A percentile compares a stretch with the other conserved stretches of the same genome.
Conservation (phyloP, 1,140 invertebrate genomes). For the Drosophila ambigua region DNA sequence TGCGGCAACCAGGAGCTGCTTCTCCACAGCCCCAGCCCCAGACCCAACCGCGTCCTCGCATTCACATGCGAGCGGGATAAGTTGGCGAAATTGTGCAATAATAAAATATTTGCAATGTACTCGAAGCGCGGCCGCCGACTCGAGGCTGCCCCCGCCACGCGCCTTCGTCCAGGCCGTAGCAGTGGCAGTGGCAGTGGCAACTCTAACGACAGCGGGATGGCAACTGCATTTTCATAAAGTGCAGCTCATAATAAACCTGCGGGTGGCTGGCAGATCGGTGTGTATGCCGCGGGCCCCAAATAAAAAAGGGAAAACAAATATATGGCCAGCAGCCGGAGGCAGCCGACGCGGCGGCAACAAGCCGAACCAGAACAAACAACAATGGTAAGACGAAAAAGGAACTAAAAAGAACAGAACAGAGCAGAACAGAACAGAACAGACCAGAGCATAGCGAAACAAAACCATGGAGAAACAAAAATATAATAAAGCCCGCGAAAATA, state of each 20-base stretch:
- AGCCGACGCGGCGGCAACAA: conserved; percentile 40
- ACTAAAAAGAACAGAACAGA: conserved; percentile 14
- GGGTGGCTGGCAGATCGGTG: conserved; percentile 25
- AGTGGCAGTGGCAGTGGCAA: conserved; percentile 17
- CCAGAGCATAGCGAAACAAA: conserved; percentile 48
- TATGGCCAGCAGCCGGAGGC: conserved; percentile 39
- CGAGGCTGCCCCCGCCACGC: conserved; percentile 1
- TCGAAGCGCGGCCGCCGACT: conserved; percentile 46
- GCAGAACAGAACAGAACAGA: conserved; percentile 45
- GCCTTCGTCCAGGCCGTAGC: neutral
- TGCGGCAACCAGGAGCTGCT: conserved; percentile 43
- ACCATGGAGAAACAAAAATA: conserved; percentile 35
- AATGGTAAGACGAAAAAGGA: conserved; percentile 31
- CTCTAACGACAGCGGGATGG: conserved; percentile 26
- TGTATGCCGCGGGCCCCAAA: conserved; percentile 35
- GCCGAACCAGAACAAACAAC: conserved; percentile 66
- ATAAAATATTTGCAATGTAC: conserved; percentile 82
- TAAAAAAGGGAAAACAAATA: conserved; percentile 76
- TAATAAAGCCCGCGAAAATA: conserved; percentile 82
- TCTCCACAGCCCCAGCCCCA: neutral
- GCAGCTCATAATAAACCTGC: conserved; percentile 73
- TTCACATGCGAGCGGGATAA: conserved; percentile 72
- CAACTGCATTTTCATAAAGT: conserved; percentile 81
- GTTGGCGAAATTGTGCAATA: conserved; percentile 80
- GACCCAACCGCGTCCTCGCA: conserved; percentile 6